Conservation (phyloP, 2,888 invertebrate genomes). For the Baccha elongata region DNA sequence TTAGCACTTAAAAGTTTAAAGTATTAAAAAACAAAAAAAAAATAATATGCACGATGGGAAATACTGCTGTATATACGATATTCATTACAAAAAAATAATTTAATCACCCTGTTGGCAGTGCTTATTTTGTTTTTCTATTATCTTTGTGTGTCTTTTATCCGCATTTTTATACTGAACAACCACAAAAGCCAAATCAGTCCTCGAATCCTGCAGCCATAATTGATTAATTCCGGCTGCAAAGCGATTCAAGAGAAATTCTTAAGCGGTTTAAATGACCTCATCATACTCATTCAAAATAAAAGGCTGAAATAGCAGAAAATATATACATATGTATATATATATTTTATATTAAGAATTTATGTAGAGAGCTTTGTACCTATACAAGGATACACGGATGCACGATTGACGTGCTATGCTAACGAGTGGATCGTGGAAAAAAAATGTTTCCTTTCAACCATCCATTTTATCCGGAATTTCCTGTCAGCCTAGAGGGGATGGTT, state of each 20-base stretch:
- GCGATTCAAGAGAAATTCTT: conserved; percentile 58
- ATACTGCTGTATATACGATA: no score
- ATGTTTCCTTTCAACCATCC: conserved; percentile 9
- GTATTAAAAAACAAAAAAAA: no score
- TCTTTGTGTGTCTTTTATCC: conserved; percentile 9
- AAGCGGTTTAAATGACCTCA: conserved; percentile 58
- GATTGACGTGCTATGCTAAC: conserved; percentile 60
- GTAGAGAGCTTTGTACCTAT: neutral
- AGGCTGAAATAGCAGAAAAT: conserved; percentile 42
- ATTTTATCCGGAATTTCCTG: conserved; percentile 47
- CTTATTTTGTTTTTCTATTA: neutral
- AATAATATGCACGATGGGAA: no score
- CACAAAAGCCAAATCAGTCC: conserved; percentile 54
- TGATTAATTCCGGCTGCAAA: conserved; percentile 61
- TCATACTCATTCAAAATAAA: conserved; percentile 49
- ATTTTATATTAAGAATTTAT: neutral
- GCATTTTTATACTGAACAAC: conserved; percentile 38
- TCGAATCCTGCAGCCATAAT: conserved; percentile 24
- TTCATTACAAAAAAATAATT: no score
- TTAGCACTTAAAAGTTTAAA: no score
- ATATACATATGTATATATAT: neutral
- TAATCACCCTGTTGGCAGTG: neutral
- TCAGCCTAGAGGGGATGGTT: conserved; percentile 4
- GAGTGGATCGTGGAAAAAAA: conserved; percentile 54
- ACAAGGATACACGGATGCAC: conserved; percentile 40